Evolutionary conservation across 2,797 vertebrate species (phyloP), one percentile per base, ranked within the genome.

Genomic region (Amblyopsis hoosieri): DNA sequence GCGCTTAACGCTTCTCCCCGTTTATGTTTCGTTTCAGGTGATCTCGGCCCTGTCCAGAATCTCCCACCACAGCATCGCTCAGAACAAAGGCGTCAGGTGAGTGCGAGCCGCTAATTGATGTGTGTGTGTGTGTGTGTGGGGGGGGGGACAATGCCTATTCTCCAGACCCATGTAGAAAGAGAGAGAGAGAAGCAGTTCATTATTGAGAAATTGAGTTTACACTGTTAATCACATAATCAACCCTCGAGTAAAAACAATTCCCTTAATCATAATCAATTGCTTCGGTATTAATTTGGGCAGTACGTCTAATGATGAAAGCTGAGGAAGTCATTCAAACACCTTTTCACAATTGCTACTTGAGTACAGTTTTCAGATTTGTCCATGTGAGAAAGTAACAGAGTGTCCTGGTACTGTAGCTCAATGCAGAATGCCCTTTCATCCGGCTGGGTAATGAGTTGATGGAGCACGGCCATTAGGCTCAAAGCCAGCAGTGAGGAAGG

Each of bases 21-120:
- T 60, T 49, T 54, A 3, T 67, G 29, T 67, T 13, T 76, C 57
- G 17, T 77, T 86, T 37, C 92, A 99, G 97, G 97, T 99, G 55
- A 99, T 99, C 82, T 97, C 97, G 0, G 93, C 97, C 0, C 90
- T 99, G 57, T 98, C 97, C n/a, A 92, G 96, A 70, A 93, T 99
- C 74, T 99, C 97, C 67, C 94, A 96, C 66, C 95, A 99, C 92
- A 95, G 93, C 74, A 94, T 97, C 29, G 94, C 95, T 4, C 97
- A 98, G 85, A 95, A 93, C 89, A 99, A 98, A 93, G 97, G 97
- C 69, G 97, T 98, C 90, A 95, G 96, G 97, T 99, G 93, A 85
- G 91, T 67, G 4, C 33, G 1, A 37, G 33, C 33, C 33, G 8
- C 23, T 23, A 37, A 37, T 37, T 7, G 33, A 37, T 37, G 33